These are phyloP conservation scores for Enteromius treurensis DNA, from an alignment of 2,797 vertebrate genomes.

Conservation along the genomic window DNA sequence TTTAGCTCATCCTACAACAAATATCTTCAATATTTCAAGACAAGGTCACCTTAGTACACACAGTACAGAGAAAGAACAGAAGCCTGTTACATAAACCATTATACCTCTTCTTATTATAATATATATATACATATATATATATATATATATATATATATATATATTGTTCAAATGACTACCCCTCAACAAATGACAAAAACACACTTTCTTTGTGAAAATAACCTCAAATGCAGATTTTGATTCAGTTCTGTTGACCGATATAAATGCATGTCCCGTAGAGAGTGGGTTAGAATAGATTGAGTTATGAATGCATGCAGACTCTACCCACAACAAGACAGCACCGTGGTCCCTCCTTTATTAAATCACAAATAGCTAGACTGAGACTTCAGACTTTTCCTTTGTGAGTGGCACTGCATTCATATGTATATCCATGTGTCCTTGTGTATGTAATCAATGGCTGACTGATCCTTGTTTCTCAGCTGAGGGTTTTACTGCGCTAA, in stretches of 20 bases:
- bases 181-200: too few relatives aligned
- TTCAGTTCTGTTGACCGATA: neutral
- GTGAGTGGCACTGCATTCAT: neutral
- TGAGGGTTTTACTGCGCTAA: neutral
- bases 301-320: conserved; percentile 28
- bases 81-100: neutral
- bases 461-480: conserved; percentile 8
- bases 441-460: conserved; percentile 18
- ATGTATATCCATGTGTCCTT: conserved; percentile 2
- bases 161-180: too few relatives aligned
- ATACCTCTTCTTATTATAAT: neutral
- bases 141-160: too few relatives aligned
- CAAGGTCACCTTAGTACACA: neutral
- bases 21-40: neutral
- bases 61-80: neutral
- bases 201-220: neutral
- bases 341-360: conserved; percentile 13
- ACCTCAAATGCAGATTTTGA: neutral
- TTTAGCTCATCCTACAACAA: neutral
- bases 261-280: neutral
- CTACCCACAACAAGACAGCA: neutral
- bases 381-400: neutral
- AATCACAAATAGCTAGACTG: neutral
- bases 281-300: conserved; percentile 15
- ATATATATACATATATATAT: too few relatives aligned